Base-by-base conservation (phyloP, 1,140 invertebrate species). In the Drosophila sproati region DNA sequence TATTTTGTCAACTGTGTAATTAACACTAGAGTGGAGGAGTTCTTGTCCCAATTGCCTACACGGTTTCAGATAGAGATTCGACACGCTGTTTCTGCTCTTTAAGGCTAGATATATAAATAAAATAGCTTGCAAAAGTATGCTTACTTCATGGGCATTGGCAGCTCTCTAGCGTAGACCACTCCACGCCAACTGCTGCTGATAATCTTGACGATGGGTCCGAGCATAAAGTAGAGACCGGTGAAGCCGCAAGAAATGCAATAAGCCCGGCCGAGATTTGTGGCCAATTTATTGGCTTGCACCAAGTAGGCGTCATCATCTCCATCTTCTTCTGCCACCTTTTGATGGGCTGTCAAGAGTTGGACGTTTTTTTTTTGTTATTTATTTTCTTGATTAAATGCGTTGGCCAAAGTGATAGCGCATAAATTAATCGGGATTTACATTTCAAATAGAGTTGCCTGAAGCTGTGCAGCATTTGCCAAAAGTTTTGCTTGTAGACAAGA, bases 131-230 rank as follows among this genome's bases (percentile, higher is more conserved):
- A 12, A 20, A 7, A 4, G 5, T 7, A 10, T 39, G 35, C 73
- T 66, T 34, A 92, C 91, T 82, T 91, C 91, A 92, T 86, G 3
- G 83, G 83, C 91, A 92, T 92, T 4, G 91, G 91, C 32, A 91
- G 45, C 28, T 91, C 91, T 8, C 73, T 37, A 0, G 61, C 5
- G 5, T 79, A 71, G 5, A 34, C 29, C 2, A 70, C 69, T 4
- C 67, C 60, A 0, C 35, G 47, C 59, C 73, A 73, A 37, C 57
- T 61, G 32, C 67, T 78, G 51, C 60, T 48, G 7, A 78, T 55
- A 29, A 82, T 79, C 55, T 79, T 79, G 2, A 89, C 4, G 31
- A 92, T 72, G 7, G 91, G 91, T 12, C 60, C 70, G 48, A 92
- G 39, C 74, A 91, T 80, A 20, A 92, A 91, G 31, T 92, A 92